Conservation (phyloP, 2,113 vertebrate genomes). For the Actenoides lindsayi region DNA sequence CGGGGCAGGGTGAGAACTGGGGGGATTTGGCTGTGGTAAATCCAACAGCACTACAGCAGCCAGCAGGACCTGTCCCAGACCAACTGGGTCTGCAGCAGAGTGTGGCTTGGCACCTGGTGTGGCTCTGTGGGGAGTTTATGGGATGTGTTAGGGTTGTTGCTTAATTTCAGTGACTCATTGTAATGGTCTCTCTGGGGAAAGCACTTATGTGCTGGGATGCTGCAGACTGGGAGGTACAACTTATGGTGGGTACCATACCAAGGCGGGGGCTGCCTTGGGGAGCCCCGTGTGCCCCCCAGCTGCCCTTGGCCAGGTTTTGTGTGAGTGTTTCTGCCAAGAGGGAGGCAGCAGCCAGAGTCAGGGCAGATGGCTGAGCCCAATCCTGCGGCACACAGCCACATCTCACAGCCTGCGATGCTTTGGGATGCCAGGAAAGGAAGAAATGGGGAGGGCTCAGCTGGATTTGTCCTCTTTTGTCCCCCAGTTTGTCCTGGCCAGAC, state of each 20-base stretch:
- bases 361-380: not conserved
- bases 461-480: not conserved
- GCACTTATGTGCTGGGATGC: not conserved
- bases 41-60: not conserved
- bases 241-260: fast-evolving
- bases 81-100: not conserved
- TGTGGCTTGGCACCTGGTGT: fast-evolving
- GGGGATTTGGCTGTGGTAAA: not conserved
- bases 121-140: not conserved
- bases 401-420: fast-evolving
- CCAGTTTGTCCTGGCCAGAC: not conserved
- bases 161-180: not conserved
- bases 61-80: fast-evolving
- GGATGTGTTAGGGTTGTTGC: not conserved
- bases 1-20: not conserved
- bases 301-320: not conserved
- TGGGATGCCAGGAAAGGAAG: not conserved
- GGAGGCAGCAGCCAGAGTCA: fast-evolving
- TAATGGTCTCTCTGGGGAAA: not conserved
- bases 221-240: not conserved
- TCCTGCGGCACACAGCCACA: fast-evolving
- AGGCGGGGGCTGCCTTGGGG: not conserved
- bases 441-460: not conserved
- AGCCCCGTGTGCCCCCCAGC: not conserved
- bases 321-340: not conserved